phyloP scores from a whole-genome alignment of 1,140 invertebrate species.

The Protaetia brevitarsis region DNA sequence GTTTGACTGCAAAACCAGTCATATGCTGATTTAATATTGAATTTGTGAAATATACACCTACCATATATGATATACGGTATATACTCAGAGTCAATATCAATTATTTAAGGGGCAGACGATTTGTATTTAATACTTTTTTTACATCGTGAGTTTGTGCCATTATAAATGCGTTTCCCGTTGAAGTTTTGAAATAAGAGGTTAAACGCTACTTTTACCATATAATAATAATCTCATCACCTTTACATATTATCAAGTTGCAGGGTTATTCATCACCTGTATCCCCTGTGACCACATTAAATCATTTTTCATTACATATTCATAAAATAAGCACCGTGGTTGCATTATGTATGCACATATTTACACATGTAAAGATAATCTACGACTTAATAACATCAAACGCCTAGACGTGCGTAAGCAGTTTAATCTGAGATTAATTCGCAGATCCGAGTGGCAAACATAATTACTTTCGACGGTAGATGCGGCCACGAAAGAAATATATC shows the following conservation, averaged over 20 bases:
- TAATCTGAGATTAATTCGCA: conserved; percentile 12
- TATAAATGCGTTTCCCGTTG: too few species aligned
- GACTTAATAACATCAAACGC: not conserved
- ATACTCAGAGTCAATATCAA: too few species aligned
- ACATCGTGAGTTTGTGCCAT: too few species aligned
- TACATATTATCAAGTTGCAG: not conserved
- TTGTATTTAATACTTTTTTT: too few species aligned
- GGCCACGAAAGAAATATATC: conserved; percentile 4
- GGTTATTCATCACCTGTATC: not conserved
- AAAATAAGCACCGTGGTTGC: not conserved
- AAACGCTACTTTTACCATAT: too few species aligned
- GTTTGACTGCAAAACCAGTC: too few species aligned
- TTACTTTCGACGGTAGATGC: not conserved
- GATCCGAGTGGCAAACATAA: not conserved
- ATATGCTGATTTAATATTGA: too few species aligned
- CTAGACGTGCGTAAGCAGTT: not conserved
- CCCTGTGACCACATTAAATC: not conserved
- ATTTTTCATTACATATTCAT: not conserved
- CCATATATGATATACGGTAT: too few species aligned
- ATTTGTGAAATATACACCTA: too few species aligned
- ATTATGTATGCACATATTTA: not conserved
- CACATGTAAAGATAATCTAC: not conserved
- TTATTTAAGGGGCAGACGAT: too few species aligned
- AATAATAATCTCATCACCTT: not conserved
- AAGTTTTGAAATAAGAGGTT: too few species aligned